Evolutionary conservation across 2,797 vertebrate species (phyloP), one percentile per base, ranked within the genome.

Genomic region (Oreochromis mossambicus): DNA sequence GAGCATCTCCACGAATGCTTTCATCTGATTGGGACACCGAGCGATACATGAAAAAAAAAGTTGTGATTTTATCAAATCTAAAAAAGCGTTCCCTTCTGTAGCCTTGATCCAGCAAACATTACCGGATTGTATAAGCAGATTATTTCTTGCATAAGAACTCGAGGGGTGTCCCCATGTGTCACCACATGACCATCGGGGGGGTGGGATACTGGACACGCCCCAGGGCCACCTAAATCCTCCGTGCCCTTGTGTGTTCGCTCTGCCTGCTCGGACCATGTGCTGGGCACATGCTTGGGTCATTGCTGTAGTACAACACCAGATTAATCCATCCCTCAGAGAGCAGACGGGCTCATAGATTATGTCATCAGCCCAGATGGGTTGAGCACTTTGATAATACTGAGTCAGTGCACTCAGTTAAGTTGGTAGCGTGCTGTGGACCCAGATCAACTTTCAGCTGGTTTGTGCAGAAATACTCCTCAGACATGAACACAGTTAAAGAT

Each of bases 51-150:
- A 7, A 78, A 75, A 84, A 83, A 68, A 48, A 78, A 34, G 29
- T 55, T 73, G 55, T 63, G 81, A 7, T 24, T 84, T 88, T 81
- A 70, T 43, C 63, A n/a, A 43, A 78, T 81, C 19, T 50, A 52
- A 86, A 91, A 79, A 58, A 63, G 58, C 14, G 5, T 79, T 54
- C 36, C 38, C 46, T 58, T 86, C 84, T 83, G 48, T 81, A 34
- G 68, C 79, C 48, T 50, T 34, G 48, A 34, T 81, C 75, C 43
- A 83, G 61, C n/a, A 89, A 68, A 21, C 77, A 85, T 38, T 80
- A 86, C 34, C 81, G 17, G 56, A 87, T 94, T 94, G 90, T 91
- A 79, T 92, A 92, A 94, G 50, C 54, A 86, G 92, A 92, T 94
- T 94, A 88, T 66, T 89, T 87, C 80, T 93, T 92, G 89, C 88